Evolutionary conservation across 2,113 vertebrate genomes (phyloP).

Genomic region (Todiramphus saurophagus): DNA sequence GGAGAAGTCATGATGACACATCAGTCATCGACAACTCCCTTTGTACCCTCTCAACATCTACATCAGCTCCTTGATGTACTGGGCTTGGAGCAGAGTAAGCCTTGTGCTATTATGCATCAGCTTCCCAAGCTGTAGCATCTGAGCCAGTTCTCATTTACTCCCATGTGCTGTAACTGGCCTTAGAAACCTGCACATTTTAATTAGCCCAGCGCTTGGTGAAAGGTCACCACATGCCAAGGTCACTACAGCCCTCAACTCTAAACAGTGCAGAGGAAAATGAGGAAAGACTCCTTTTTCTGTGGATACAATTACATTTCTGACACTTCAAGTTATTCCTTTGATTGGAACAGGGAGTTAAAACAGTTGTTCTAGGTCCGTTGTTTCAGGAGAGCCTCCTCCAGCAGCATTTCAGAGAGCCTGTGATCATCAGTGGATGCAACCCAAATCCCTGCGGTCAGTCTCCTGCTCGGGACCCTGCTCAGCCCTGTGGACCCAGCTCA

Average conservation of each 20-base stretch:
- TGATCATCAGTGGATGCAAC: not conserved
- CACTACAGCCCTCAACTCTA: not conserved
- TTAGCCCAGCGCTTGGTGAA: not conserved
- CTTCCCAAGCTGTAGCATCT: not conserved
- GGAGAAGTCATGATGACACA: not conserved
- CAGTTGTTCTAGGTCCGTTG: not conserved
- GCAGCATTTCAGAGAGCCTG: not conserved
- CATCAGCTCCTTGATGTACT: not conserved
- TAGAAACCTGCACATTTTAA: not conserved
- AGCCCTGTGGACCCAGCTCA: fast-evolving
- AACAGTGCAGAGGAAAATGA: not conserved
- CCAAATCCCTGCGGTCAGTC: not conserved
- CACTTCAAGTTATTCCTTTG: not conserved
- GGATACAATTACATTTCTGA: not conserved
- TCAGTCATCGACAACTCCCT: not conserved
- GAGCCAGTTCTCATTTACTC: not conserved
- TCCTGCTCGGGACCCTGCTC: not conserved
- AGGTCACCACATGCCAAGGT: not conserved
- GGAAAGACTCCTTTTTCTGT: not conserved
- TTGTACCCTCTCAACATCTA: not conserved
- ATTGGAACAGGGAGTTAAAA: not conserved
- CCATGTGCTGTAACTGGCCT: not conserved
- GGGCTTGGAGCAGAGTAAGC: not conserved
- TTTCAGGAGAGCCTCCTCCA: not conserved
- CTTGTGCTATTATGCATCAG: not conserved